phyloP scores from a whole-genome alignment of 2,797 vertebrate genomes.

The Poeciliopsis gracilis region DNA sequence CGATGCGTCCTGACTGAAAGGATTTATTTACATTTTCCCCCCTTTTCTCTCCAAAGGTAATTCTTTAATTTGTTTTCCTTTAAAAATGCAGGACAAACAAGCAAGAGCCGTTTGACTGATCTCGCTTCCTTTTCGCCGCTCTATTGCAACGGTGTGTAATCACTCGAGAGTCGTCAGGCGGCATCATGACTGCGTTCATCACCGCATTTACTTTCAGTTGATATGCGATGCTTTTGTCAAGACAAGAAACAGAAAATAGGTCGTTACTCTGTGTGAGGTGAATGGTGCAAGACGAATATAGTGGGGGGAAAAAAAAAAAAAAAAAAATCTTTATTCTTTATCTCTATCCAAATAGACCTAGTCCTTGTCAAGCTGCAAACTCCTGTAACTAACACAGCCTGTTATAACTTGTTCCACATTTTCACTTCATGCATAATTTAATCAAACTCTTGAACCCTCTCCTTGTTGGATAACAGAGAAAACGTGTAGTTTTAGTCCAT shows the following conservation, averaged over 20 bases:
- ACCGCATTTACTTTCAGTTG: slow-evolving; percentile 8
- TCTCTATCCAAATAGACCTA: background rate
- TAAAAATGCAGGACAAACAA: background rate
- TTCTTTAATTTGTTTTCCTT: background rate
- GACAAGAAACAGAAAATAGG: background rate
- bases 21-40: slow-evolving; percentile 4
- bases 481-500: background rate
- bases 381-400: background rate
- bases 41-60: background rate
- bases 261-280: slow-evolving; percentile 4
- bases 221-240: background rate
- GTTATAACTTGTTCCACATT: background rate
- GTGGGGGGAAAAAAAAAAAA: background rate
- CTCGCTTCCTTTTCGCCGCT: background rate
- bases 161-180: slow-evolving; percentile 5
- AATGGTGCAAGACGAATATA: background rate
- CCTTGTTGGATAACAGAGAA: background rate
- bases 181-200: slow-evolving; percentile 10
- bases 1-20: slow-evolving; percentile 10
- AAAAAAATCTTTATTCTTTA: background rate
- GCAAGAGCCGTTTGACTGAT: background rate
- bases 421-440: background rate
- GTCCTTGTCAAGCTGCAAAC: background rate
- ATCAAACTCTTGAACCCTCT: background rate
- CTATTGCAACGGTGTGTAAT: background rate